phyloP scores from a whole-genome alignment of 2,888 invertebrate genomes.

The Drosophila anomelani region DNA sequence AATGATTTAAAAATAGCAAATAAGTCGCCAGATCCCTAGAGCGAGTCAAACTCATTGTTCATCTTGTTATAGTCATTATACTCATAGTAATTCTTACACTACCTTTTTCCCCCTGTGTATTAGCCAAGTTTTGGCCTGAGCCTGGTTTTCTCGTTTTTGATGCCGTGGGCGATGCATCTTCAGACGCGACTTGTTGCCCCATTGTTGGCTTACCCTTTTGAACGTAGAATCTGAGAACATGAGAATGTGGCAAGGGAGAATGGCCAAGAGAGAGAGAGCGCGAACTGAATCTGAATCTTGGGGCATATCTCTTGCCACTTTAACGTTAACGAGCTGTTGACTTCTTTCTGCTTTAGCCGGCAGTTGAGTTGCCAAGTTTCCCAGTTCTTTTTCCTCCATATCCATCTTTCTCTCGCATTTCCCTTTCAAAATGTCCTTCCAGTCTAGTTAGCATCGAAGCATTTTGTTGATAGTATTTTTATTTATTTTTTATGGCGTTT shows the following conservation, averaged over 20 bases:
- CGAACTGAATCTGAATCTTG: slow-evolving; percentile 49
- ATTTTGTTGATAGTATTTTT: background rate
- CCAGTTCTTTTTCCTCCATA: slow-evolving; percentile 20
- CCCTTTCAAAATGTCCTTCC: slow-evolving; percentile 35
- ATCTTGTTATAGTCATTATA: too few relatives aligned
- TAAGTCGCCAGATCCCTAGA: background rate
- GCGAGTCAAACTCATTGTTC: background rate
- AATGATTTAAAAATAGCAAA: background rate
- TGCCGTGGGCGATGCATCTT: slow-evolving; percentile 73
- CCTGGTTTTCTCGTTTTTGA: slow-evolving; percentile 48
- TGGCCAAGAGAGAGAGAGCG: slow-evolving; percentile 25
- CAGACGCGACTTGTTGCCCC: slow-evolving; percentile 81
- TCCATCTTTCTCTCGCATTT: slow-evolving; percentile 48
- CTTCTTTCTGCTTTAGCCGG: slow-evolving; percentile 73
- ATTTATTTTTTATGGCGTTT: background rate
- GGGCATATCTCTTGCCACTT: slow-evolving; percentile 78
- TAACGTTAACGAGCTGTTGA: slow-evolving; percentile 81
- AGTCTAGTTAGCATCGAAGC: slow-evolving; percentile 32
- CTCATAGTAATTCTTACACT: background rate
- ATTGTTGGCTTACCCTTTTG: slow-evolving; percentile 69
- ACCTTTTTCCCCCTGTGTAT: slow-evolving; percentile 8
- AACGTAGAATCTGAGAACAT: slow-evolving; percentile 31
- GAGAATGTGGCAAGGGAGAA: slow-evolving; percentile 13
- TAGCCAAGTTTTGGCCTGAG: slow-evolving; percentile 10
- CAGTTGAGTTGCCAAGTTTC: slow-evolving; percentile 65